Base-by-base conservation (phyloP, 2,797 vertebrate genomes). In the Rhinella marina region DNA sequence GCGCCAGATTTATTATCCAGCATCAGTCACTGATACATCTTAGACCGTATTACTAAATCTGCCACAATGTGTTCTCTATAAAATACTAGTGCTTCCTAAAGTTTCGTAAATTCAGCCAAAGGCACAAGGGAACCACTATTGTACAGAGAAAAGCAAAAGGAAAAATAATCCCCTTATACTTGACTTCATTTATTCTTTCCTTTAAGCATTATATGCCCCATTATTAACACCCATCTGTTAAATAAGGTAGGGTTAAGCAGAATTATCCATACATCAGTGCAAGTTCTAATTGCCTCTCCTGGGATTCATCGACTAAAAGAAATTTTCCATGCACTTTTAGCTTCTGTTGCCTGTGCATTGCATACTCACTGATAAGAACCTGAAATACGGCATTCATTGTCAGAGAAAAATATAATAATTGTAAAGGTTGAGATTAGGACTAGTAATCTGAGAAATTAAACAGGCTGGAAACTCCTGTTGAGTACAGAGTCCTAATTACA, bases 401-500 rank as follows among this genome's bases (percentile, higher is more conserved):
- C 12, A 85, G 61, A 54, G 64, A 7, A 62, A 85, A 54, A 23
- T 13, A 64, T 52, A 59, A 78, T 64, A 27, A 52, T 61, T 85
- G n/a, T 25, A 29, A 50, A 77, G 25, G 19, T 48, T 50, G 12
- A 61, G 54, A 48, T 57, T 59, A 68, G n/a, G 48, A 66, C 16
- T n/a, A n/a, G 21, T 61, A 72, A 62, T 68, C 66, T 64, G 29
- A 57, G 9, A 85, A 59, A 76, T 25, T 16, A 68, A 83, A 70
- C 64, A 41, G 81, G 17, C 48, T 61, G 54, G 72, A 81, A 83
- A 32, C 48, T 52, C 25, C 62, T 61, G 21, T 12, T 78, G 61
- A 59, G 50, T 23, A 61, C 56, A 86, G 66, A 79, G 62, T 68
- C 50, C 64, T 82, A 86, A 86, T 86, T 86, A 79, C 62, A 82